Evolutionary conservation across 1,140 invertebrate genomes (phyloP).

Genomic region (Hycleus phaleratus): DNA sequence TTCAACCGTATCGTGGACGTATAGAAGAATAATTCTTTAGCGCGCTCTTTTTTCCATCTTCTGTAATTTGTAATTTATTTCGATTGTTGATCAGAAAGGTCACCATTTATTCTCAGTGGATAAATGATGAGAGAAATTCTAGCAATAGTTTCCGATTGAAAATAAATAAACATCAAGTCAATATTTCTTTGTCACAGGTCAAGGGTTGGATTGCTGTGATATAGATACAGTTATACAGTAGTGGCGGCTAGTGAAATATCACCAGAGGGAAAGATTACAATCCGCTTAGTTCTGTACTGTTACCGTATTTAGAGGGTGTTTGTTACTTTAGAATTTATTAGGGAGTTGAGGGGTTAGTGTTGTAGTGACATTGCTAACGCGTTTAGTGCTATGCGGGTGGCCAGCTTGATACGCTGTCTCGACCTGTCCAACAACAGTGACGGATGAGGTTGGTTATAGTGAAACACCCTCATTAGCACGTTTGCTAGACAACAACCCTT

Average conservation of each 20-base stretch:
- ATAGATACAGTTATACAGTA: constrained; percentile 15
- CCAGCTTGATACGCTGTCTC: constrained; percentile 8
- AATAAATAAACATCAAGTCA: neutral
- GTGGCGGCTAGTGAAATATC: constrained; percentile 30
- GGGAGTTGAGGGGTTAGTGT: constrained; percentile 7
- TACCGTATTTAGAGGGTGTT: constrained; percentile 16
- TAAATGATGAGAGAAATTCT: too few relatives aligned
- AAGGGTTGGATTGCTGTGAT: constrained; percentile 13
- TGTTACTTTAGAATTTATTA: constrained; percentile 35
- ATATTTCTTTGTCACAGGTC: constrained; percentile 27
- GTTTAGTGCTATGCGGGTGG: constrained; percentile 30
- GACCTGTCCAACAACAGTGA: constrained; percentile 18
- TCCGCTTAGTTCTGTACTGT: constrained; percentile 28
- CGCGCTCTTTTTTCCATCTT: too few relatives aligned
- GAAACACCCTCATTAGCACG: constrained; percentile 28
- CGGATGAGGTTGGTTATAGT: constrained; percentile 20
- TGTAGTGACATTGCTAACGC: constrained; percentile 26
- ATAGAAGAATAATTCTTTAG: too few relatives aligned
- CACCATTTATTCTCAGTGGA: too few relatives aligned
- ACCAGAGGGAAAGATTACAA: constrained; percentile 34
- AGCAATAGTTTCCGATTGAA: too few relatives aligned
- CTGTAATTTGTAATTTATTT: too few relatives aligned
- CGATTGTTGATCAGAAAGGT: too few relatives aligned
- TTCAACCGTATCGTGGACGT: too few relatives aligned
- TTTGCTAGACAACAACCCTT: constrained; percentile 20